These are phyloP conservation scores for Microtus ochrogaster DNA, from an alignment of 2,113 vertebrate genomes.

Conservation along the genomic window DNA sequence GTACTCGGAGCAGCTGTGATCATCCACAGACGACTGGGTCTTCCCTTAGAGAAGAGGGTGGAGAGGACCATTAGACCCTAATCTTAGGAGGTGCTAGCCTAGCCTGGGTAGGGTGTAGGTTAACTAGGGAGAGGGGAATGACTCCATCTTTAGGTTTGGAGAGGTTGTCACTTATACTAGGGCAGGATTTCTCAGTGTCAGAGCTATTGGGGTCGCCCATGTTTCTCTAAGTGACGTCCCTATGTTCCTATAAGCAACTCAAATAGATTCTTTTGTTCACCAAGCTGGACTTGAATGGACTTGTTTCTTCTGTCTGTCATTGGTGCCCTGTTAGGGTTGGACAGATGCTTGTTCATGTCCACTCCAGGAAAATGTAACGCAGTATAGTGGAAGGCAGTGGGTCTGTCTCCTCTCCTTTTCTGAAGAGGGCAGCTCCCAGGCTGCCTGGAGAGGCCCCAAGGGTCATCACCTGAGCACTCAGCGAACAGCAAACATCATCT, in stretches of 20 bases:
- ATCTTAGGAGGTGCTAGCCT: not conserved
- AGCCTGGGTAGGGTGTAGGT: not conserved
- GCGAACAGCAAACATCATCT: accelerated
- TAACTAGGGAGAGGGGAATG: not conserved
- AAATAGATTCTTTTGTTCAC: not conserved
- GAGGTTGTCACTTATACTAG: not conserved
- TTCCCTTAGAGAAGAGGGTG: not conserved
- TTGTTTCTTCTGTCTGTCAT: not conserved
- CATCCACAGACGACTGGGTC: not conserved
- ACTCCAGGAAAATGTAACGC: not conserved
- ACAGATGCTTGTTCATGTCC: not conserved
- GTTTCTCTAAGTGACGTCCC: not conserved
- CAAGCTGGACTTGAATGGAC: not conserved
- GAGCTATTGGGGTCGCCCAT: not conserved
- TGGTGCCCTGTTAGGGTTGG: not conserved
- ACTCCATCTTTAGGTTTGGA: not conserved
- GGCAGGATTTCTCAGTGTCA: not conserved
- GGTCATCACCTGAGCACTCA: accelerated
- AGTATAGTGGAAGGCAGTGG: not conserved
- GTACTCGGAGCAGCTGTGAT: not conserved
- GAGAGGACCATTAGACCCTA: not conserved
- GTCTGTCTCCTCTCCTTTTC: not conserved
- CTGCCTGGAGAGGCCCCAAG: not conserved
- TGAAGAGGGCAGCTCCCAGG: not conserved
- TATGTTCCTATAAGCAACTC: not conserved